Evolutionary conservation across 2,113 vertebrate genomes (phyloP), one percentile per base, ranked within the genome.

Genomic region (Embiotoca jacksoni): DNA sequence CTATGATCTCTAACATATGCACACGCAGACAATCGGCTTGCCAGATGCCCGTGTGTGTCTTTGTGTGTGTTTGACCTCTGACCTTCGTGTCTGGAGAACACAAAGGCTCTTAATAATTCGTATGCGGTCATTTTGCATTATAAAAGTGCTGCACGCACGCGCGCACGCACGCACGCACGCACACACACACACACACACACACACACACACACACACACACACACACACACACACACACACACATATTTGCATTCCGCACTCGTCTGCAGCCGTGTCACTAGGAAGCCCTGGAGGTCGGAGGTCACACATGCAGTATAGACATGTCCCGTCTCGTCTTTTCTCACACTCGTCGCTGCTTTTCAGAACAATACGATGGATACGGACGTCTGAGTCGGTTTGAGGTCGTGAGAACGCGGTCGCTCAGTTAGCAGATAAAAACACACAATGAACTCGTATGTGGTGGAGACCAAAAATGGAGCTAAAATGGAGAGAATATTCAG

Each of bases 121-220:
- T 66, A 35, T 77, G 72, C 56, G 63, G 36, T 76, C 68, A 61
- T 72, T 86, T 84, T 78, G 77, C 77, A 83, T 90, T 64, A 88
- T 72, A 88, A 84, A 85, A 23, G 79, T 75, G 39, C 2, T 14
- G 53, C 65, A 7, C 59, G 10, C 58, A 52, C 55, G 66, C n/a
- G n/a, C n/a, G n/a, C n/a, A n/a, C n/a, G n/a, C n/a, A n/a, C n/a
- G n/a, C n/a, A n/a, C n/a, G n/a, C n/a, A n/a, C n/a, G n/a, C 55
- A 50, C 36, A 37, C 13, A 5, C 16, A 55, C 58, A 0, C 15
- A 73, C 58, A 0, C 55, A 50, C 36, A 37, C 13, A 5, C 16
- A 55, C 58, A 0, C 15, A 73, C 58, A 0, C 55, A 50, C 36
- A 37, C 13, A 5, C 16, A 55, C 58, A 0, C 15, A 73, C 58